Conservation (phyloP, 1,140 invertebrate species). For the Drosophila ambigua region DNA sequence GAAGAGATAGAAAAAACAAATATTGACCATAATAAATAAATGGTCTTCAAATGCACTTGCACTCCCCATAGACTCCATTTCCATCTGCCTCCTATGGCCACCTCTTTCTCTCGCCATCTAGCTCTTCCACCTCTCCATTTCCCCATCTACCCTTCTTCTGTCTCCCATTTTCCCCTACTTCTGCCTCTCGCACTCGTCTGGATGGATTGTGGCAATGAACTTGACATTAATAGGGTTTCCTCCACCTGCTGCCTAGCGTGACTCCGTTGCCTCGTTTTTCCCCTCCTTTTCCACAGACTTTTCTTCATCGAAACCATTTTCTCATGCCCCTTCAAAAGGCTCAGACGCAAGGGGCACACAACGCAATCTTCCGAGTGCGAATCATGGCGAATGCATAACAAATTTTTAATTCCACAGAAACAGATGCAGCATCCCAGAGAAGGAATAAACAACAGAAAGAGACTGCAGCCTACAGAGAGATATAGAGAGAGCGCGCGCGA, state of each 20-base stretch:
- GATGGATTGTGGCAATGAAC: conserved; percentile 77
- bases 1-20: background rate
- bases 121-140: conserved; percentile 4
- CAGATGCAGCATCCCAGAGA: background rate
- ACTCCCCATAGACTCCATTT: background rate
- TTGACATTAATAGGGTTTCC: conserved; percentile 82
- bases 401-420: conserved; percentile 40
- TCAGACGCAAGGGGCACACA: conserved; percentile 11
- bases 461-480: background rate
- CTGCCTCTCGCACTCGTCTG: background rate
- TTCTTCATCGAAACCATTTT: conserved; percentile 28
- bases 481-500: too few relatives aligned
- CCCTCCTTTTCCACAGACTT: conserved; percentile 22
- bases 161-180: background rate
- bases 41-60: conserved; percentile 12
- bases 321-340: conserved; percentile 25
- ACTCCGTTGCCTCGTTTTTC: conserved; percentile 19
- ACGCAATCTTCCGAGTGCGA: conserved; percentile 37
- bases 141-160: background rate
- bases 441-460: conserved; percentile 11
- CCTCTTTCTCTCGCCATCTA: background rate
- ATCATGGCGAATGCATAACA: conserved; percentile 22
- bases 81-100: background rate
- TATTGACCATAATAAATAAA: conserved; percentile 34
- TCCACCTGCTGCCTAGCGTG: conserved; percentile 46